Conservation (phyloP, 2,888 invertebrate species). For the Pristionchus fissidentatus region DNA sequence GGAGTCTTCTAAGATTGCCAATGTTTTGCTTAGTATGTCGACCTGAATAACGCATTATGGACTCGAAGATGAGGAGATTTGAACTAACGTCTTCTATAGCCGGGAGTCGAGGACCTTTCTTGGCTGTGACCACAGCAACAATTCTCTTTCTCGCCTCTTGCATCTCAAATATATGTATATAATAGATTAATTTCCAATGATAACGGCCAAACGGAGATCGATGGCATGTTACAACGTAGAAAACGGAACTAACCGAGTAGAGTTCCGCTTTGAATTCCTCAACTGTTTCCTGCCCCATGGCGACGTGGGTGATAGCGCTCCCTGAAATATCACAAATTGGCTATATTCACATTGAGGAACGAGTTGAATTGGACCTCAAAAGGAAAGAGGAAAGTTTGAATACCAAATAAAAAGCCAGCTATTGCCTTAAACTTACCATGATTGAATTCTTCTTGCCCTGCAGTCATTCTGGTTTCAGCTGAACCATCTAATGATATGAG, state of each 20-base stretch:
- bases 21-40: constrained; percentile 3
- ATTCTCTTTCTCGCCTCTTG: constrained; percentile 66
- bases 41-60: not conserved
- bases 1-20: constrained; percentile 62
- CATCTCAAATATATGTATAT: constrained; percentile 59
- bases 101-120: not conserved
- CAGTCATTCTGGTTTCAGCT: constrained; percentile 22
- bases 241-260: constrained; percentile 58
- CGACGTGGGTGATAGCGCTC: not conserved
- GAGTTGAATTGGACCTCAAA: not conserved
- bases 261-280: constrained; percentile 68
- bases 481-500: not conserved
- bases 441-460: constrained; percentile 5
- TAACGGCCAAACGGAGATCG: not conserved
- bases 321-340: not conserved
- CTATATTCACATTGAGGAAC: not conserved
- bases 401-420: not conserved
- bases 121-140: constrained; percentile 51
- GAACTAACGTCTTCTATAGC: constrained; percentile 10
- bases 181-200: not conserved
- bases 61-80: not conserved
- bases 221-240: not conserved
- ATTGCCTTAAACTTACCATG: not conserved
- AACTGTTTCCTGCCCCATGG: constrained; percentile 56
- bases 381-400: too few species aligned